phyloP scores from a whole-genome alignment of 2,888 invertebrate species.

The Thereva nobilitata region DNA sequence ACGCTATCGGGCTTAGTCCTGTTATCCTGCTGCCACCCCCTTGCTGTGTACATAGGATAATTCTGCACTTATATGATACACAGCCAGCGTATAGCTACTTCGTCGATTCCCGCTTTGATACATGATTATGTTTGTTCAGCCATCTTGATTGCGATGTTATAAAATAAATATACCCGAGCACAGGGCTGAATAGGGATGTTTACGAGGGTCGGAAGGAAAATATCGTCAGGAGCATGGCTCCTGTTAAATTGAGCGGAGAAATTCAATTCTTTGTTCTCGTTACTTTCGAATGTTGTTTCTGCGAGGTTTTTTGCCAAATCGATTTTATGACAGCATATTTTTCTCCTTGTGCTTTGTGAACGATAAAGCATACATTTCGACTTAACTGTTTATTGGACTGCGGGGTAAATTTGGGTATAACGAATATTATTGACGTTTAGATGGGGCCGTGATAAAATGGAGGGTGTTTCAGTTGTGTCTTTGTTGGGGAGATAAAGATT shows the following conservation, averaged over 20 bases:
- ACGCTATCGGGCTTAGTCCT: too few relatives aligned
- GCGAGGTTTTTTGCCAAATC: slow-evolving; percentile 18
- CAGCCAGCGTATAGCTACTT: slow-evolving; percentile 2
- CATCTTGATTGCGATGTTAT: slow-evolving; percentile 60
- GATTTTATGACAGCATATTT: slow-evolving; percentile 5
- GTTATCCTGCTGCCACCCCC: slow-evolving; percentile 8
- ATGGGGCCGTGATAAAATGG: too few relatives aligned
- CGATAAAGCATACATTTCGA: too few relatives aligned
- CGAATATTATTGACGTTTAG: too few relatives aligned
- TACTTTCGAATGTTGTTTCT: slow-evolving; percentile 14
- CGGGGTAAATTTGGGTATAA: too few relatives aligned
- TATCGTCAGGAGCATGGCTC: slow-evolving; percentile 47
- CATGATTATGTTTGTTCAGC: slow-evolving; percentile 59
- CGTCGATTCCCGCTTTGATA: slow-evolving; percentile 35
- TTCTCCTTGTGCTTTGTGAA: too few relatives aligned
- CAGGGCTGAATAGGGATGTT: slow-evolving; percentile 25
- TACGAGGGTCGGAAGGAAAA: slow-evolving; percentile 49
- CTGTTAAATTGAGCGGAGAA: slow-evolving; percentile 53
- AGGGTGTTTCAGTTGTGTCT: too few relatives aligned
- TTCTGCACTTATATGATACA: slow-evolving; percentile 23
- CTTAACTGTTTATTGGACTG: too few relatives aligned
- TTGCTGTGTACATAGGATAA: slow-evolving; percentile 25
- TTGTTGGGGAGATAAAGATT: too few relatives aligned
- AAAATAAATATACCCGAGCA: slow-evolving; percentile 53
- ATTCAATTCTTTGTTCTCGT: slow-evolving; percentile 33